phyloP scores from a whole-genome alignment of 2,888 invertebrate species.

The Meiosimyza platycephala region DNA sequence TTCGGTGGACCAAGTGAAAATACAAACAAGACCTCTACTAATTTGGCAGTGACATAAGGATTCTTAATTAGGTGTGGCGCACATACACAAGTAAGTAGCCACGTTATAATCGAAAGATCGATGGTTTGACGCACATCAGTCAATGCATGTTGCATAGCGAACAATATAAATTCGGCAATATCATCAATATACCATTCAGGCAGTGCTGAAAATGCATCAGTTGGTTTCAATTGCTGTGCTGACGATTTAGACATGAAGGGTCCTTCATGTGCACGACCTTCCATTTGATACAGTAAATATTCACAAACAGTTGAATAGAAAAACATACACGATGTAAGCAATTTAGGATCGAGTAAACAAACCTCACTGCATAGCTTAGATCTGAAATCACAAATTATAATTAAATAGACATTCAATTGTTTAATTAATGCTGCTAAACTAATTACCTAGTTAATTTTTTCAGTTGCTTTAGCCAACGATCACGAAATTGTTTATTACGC shows the following conservation, averaged over 20 bases:
- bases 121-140: conserved; percentile 76
- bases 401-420: background rate
- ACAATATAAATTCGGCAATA: conserved; percentile 94
- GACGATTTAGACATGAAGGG: conserved; percentile 70
- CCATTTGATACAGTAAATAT: conserved; percentile 77
- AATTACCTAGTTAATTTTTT: conserved; percentile 77
- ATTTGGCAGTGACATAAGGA: conserved; percentile 96
- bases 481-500: conserved; percentile 85
- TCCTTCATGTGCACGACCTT: conserved; percentile 69
- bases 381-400: conserved; percentile 64
- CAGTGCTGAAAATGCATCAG: conserved; percentile 85
- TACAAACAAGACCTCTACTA: conserved; percentile 89
- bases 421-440: background rate
- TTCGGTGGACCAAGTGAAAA: conserved; percentile 77
- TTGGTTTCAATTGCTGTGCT: conserved; percentile 72
- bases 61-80: conserved; percentile 92
- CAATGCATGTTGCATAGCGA: conserved; percentile 87
- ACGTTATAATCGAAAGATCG: conserved; percentile 86
- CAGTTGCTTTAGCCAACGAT: conserved; percentile 88
- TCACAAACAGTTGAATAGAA: conserved; percentile 91
- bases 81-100: conserved; percentile 91
- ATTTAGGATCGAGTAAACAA: conserved; percentile 84
- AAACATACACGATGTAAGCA: conserved; percentile 83
- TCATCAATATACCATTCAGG: conserved; percentile 99
- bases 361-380: conserved; percentile 94